A percentile compares a stretch with the other conserved stretches of the same genome.
Evolutionary conservation across 2,797 vertebrate genomes (phyloP).

Genomic region (Sebastolobus altivelis): DNA sequence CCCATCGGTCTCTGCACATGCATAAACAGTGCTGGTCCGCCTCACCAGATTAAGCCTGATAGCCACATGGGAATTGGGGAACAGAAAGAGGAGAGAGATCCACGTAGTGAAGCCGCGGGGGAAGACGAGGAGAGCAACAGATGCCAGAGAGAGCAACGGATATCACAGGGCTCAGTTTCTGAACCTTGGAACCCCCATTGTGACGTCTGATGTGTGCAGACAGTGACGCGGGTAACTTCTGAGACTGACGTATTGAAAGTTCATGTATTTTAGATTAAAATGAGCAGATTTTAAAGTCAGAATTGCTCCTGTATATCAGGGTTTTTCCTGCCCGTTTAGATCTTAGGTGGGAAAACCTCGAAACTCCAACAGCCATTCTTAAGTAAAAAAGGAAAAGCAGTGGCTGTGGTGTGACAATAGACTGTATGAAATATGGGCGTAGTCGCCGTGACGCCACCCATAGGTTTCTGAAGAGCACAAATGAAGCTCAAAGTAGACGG

Average conservation of each 20-base stretch:
- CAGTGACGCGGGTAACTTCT: neutral
- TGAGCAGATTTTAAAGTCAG: neutral
- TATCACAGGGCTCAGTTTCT: conserved; percentile 18
- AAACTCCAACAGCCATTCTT: neutral
- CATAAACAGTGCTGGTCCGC: conserved; percentile 20
- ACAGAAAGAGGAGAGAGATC: conserved; percentile 10
- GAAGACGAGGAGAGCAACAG: conserved; percentile 16
- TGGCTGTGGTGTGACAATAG: neutral
- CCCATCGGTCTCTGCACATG: conserved; percentile 11
- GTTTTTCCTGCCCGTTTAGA: neutral
- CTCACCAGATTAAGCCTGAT: conserved; percentile 32
- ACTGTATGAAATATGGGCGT: no score
- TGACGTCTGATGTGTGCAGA: neutral
- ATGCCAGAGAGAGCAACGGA: conserved; percentile 28
- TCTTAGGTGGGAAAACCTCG: neutral
- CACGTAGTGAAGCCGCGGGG: neutral
- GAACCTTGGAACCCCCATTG: neutral
- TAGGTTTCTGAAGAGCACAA: no score
- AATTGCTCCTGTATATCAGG: neutral
- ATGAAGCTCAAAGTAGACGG: no score
- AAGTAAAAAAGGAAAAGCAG: neutral
- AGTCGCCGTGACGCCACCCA: accelerated
- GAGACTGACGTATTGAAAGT: neutral
- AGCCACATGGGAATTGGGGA: conserved; percentile 22
- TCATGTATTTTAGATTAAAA: conserved; percentile 1